phyloP scores from a whole-genome alignment of 2,888 invertebrate genomes.

The Pachymerium ferrugineum region DNA sequence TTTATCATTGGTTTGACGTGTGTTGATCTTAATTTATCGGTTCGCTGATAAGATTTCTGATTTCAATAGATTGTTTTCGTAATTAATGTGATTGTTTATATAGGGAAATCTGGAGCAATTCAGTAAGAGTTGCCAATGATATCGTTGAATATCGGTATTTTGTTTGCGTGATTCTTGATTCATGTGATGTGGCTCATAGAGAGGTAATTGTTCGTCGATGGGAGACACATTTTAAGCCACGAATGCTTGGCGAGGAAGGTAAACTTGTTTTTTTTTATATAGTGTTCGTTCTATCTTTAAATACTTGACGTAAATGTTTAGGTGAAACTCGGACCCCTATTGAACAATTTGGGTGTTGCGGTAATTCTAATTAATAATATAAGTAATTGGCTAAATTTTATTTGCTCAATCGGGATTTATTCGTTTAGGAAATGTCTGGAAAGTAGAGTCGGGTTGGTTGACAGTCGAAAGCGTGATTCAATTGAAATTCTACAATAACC shows the following conservation, averaged over 20 bases:
- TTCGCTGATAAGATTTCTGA: no score
- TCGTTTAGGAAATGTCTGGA: constrained; percentile 39
- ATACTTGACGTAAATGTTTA: not conserved
- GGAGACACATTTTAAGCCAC: constrained; percentile 70
- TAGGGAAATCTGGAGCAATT: constrained; percentile 13
- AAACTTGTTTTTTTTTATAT: not conserved
- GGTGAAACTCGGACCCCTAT: not conserved
- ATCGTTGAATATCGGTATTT: constrained; percentile 58
- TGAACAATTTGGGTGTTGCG: not conserved
- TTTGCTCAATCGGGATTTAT: not conserved
- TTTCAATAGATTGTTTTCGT: no score
- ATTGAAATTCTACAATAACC: constrained; percentile 68
- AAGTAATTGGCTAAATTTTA: not conserved
- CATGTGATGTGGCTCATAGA: constrained; percentile 49
- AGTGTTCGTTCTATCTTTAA: not conserved
- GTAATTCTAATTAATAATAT: not conserved
- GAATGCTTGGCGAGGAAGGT: constrained; percentile 47
- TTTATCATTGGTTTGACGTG: no score
- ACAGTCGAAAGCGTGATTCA: constrained; percentile 76
- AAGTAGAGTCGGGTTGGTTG: constrained; percentile 75
- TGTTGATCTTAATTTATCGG: no score
- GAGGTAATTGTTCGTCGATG: constrained; percentile 64
- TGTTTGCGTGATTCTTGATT: constrained; percentile 63
- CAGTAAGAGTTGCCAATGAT: not conserved
- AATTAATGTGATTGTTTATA: not conserved